Percentiles rank a stretch among this genome's conserved stretches.
phyloP scores from a whole-genome alignment of 1,140 invertebrate genomes.

The Ips nitidus region DNA sequence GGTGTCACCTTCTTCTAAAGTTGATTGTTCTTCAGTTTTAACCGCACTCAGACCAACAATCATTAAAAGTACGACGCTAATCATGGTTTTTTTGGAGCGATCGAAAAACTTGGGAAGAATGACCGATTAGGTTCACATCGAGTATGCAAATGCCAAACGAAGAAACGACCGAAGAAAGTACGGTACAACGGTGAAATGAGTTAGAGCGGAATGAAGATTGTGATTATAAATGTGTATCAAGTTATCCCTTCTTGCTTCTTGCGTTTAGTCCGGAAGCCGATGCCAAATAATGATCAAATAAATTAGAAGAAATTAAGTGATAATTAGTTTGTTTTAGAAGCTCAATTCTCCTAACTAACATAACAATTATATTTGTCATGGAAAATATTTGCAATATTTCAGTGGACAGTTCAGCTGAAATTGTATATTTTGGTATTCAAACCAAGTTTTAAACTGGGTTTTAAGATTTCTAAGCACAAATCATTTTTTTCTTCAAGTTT shows the following conservation, averaged over 20 bases:
- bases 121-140: neutral
- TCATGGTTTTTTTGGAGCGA: neutral
- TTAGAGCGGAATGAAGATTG: conserved; percentile 28
- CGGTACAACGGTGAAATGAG: conserved; percentile 28
- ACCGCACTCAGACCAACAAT: conserved; percentile 8
- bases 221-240: conserved; percentile 32
- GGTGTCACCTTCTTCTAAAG: neutral
- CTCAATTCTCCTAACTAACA: too few relatives aligned
- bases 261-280: conserved; percentile 9
- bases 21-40: neutral
- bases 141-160: neutral
- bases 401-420: too few relatives aligned
- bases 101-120: neutral
- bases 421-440: too few relatives aligned
- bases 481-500: too few relatives aligned
- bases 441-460: too few relatives aligned
- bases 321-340: too few relatives aligned
- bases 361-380: too few relatives aligned
- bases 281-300: conserved; percentile 1
- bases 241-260: conserved; percentile 16
- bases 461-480: too few relatives aligned
- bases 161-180: conserved; percentile 21
- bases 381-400: too few relatives aligned
- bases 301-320: neutral
- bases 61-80: neutral